Percentiles rank a stretch among this genome's conserved stretches.
Evolutionary conservation across 1,140 invertebrate species (phyloP).

Genomic region (Apis cerana): DNA sequence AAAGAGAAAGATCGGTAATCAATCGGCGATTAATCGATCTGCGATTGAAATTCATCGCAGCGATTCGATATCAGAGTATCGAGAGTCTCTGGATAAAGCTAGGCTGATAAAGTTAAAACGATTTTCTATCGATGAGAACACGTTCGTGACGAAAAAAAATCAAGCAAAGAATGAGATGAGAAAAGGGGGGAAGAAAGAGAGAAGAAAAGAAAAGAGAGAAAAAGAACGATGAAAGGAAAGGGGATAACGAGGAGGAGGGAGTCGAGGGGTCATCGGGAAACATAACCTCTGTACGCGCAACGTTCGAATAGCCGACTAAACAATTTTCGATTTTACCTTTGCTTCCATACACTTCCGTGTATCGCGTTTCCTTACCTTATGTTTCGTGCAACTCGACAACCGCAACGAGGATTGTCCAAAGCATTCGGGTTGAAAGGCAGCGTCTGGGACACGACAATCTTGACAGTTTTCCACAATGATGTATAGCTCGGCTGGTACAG

Average conservation of each 20-base stretch:
- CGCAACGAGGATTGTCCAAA: neutral
- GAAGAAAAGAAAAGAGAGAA: constrained; percentile 13
- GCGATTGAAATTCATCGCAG: neutral
- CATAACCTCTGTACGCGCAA: constrained; percentile 70
- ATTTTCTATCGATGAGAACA: constrained; percentile 26
- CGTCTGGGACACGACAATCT: constrained; percentile 39
- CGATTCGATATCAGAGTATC: neutral
- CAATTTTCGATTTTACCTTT: constrained; percentile 38
- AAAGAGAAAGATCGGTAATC: constrained; percentile 20
- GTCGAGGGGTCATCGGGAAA: constrained; percentile 72
- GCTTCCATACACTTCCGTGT: constrained; percentile 23
- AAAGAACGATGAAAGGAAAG: constrained; percentile 22
- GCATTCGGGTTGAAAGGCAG: constrained; percentile 11
- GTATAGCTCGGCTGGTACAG: constrained; percentile 18
- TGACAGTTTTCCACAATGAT: constrained; percentile 63
- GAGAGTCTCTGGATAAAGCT: neutral
- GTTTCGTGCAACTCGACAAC: neutral
- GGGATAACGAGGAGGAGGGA: constrained; percentile 30
- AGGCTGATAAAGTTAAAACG: neutral
- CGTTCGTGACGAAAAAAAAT: neutral
- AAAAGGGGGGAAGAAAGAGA: constrained; percentile 24
- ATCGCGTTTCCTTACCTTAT: constrained; percentile 52
- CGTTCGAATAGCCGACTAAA: constrained; percentile 47
- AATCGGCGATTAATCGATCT: constrained; percentile 14
- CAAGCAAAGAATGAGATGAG: constrained; percentile 29